Evolutionary conservation across 2,888 invertebrate genomes (phyloP).

Genomic region (Halictus quadricinctus): DNA sequence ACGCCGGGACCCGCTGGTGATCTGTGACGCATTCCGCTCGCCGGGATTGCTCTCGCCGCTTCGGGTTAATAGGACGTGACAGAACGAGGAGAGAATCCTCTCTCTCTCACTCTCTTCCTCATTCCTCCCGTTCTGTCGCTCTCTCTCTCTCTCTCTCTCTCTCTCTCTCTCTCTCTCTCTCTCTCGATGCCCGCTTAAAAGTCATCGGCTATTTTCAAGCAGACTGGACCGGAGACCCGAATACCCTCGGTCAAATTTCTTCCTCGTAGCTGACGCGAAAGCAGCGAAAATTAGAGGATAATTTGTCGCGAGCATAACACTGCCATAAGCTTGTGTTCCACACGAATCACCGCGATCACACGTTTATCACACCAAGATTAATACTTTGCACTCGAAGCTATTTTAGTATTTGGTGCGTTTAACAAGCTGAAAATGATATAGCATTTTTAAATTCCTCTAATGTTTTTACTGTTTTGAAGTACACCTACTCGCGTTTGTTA

Average conservation of each 20-base stretch:
- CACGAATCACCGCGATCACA: too few species aligned
- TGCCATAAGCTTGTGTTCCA: too few species aligned
- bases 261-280: not conserved
- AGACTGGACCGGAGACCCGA: not conserved
- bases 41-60: constrained; percentile 37
- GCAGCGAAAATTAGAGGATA: not conserved
- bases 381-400: too few species aligned
- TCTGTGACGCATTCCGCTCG: constrained; percentile 46
- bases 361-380: too few species aligned
- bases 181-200: not conserved
- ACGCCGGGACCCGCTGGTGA: constrained; percentile 41
- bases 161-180: not conserved
- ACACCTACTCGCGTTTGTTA: not conserved
- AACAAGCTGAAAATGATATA: too few species aligned
- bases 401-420: too few species aligned
- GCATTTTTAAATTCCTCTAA: too few species aligned
- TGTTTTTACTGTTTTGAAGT: not conserved
- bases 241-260: not conserved
- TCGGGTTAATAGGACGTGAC: constrained; percentile 49
- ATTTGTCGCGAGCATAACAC: not conserved
- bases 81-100: not conserved
- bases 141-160: not conserved
- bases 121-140: not conserved
- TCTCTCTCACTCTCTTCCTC: not conserved
- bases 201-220: constrained; percentile 1